phyloP scores from a whole-genome alignment of 2,113 vertebrate genomes.

The Sander vitreus region DNA sequence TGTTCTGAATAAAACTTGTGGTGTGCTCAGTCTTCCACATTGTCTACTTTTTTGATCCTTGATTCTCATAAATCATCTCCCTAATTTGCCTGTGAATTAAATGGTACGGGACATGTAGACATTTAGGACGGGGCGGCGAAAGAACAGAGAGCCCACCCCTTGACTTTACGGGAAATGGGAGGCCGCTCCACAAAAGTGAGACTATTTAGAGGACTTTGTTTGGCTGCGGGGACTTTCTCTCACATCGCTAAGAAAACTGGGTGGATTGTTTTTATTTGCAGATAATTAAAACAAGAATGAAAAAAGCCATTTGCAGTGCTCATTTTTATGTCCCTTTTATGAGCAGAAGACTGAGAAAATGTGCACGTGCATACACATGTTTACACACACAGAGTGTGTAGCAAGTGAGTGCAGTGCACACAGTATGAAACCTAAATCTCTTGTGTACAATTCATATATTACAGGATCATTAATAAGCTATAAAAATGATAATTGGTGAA shows the following conservation, averaged over 20 bases:
- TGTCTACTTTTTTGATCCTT: constrained; percentile 80
- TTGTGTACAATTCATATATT: constrained; percentile 60
- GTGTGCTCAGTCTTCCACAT: constrained; percentile 74
- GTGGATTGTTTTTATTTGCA: constrained; percentile 66
- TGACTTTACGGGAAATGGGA: constrained; percentile 81
- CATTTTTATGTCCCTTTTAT: constrained; percentile 40
- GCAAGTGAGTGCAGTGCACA: neutral
- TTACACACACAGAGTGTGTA: constrained; percentile 9
- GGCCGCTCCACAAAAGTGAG: constrained; percentile 50
- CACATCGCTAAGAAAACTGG: constrained; percentile 57
- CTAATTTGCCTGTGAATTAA: constrained; percentile 81
- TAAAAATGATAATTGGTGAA: constrained; percentile 64
- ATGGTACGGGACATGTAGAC: constrained; percentile 74
- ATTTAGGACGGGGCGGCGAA: constrained; percentile 58
- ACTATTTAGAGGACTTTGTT: constrained; percentile 64
- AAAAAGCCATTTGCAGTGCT: constrained; percentile 32
- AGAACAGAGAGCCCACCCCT: constrained; percentile 73
- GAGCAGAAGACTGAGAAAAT: constrained; percentile 1
- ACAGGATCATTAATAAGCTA: constrained; percentile 63
- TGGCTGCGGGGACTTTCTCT: constrained; percentile 55
- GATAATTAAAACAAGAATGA: constrained; percentile 66
- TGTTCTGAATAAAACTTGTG: constrained; percentile 80
- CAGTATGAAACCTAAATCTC: constrained; percentile 51
- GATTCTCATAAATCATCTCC: constrained; percentile 80
- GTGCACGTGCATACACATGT: neutral